Conservation (phyloP, 2,797 vertebrate species). For the Sebastes hubbsi region DNA sequence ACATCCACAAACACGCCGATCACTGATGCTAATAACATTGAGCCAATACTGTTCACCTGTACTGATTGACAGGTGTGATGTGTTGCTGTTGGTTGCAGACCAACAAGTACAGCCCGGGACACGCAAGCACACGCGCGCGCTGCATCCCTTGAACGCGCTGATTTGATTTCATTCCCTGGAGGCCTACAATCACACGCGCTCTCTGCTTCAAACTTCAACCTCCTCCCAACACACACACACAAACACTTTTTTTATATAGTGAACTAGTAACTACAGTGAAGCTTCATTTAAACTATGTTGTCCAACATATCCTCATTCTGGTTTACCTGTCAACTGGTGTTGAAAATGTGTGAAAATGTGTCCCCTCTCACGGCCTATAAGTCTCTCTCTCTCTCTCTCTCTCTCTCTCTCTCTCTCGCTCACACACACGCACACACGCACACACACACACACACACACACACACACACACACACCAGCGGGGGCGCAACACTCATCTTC, state of each 20-base stretch:
- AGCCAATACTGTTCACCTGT: slow-evolving; percentile 7
- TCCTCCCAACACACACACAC: background rate
- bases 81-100: background rate
- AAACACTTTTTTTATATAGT: background rate
- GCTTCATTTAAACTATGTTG: background rate
- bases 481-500: background rate
- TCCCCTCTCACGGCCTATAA: background rate
- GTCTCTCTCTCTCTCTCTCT: background rate
- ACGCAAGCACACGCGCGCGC: background rate
- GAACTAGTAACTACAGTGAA: background rate
- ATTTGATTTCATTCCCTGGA: slow-evolving; percentile 26
- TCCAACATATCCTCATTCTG: slow-evolving; percentile 5
- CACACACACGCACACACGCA: background rate
- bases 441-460: background rate
- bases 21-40: background rate
- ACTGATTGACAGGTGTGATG: slow-evolving; percentile 9
- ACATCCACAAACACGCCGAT: background rate
- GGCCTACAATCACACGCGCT: slow-evolving; percentile 16
- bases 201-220: background rate
- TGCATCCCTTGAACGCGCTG: background rate
- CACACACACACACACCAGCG: background rate
- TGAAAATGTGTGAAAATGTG: background rate
- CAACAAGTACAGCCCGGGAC: background rate
- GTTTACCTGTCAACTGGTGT: background rate
- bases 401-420: background rate